Base-by-base conservation (phyloP, 2,113 vertebrate species). In the Catharus bicknelli region DNA sequence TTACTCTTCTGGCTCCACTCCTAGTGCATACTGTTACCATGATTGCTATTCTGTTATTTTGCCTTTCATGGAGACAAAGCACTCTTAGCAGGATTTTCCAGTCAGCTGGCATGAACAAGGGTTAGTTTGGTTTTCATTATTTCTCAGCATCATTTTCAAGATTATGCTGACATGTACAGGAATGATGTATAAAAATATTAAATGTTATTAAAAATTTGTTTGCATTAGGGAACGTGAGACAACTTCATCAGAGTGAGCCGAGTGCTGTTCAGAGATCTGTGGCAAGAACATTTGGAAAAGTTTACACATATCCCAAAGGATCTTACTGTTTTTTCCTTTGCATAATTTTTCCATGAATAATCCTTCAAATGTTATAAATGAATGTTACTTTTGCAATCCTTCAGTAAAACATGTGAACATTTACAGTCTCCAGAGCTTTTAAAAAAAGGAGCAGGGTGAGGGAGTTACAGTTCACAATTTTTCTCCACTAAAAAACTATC, bases 261-360 rank as follows among this genome's bases (percentile, higher is more conserved):
- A 88, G 55, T 61, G 38, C 86, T 81, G 88, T 81, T 93, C 86
- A 62, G 77, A 89, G 67, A 90, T 84, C 86, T 97, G 97, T 93
- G 97, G 97, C 97, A 97, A 55, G 77, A 94, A 96, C 95, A 90
- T 96, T 96, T 97, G 98, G 97, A 98, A 98, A 98, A 98, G 96
- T 95, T 98, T 98, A 98, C 96, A 74, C 91, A 90, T 88, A 91
- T 98, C 97, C 97, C 98, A 96, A 86, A 97, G 97, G 97, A 97
- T 91, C 96, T 96, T 90, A 97, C 95, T 97, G 92, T 89, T 97
- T 98, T 98, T 97, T 95, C 98, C 97, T 98, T 97, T 95, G 96
- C 97, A 97, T 97, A 98, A 97, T 97, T 98, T 98, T 97, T 98
- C 97, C 97, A 97, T 98, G 97, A 98, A 98, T 97, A 98, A 98